Evolutionary conservation across 2,888 invertebrate species (phyloP), one percentile per base, ranked within the genome.

Genomic region (Pemphredon lugubris): DNA sequence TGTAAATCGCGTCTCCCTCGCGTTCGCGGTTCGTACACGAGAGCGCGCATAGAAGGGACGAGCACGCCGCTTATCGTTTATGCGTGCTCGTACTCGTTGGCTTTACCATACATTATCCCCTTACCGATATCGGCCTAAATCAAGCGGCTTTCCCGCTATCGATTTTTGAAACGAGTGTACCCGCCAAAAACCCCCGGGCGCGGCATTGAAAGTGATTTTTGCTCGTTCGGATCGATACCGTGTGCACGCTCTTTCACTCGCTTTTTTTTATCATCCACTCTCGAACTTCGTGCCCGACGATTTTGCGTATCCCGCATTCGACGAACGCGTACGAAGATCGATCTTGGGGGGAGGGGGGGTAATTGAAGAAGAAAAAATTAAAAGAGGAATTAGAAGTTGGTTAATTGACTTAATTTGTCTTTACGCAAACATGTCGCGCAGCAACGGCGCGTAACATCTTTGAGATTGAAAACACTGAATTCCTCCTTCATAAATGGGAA

Each of bases 91-190:
- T 79, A 75, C 72, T 74, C 81, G 81, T 79, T 75, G 72, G 65
- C 81, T 79, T 79, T 79, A 81, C 81, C 70, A 65, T 80, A 73
- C 70, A 79, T 79, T 79, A 81, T 75, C 69, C 71, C 74, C 57
- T 72, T 39, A 42, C 50, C 60, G 79, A 65, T 77, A 77, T 79
- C 77, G 57, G 66, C 75, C 75, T 78, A 75, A 77, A 77, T 78
- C 79, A 73, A 67, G 42, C 60, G 70, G 70, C 78, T 77, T 70
- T 59, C 61, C 58, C 42, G 57, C 26, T 73, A 78, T 78, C 79
- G 77, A 78, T 78, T 77, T 73, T 79, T 70, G 64, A 55, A 78
- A 64, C 66, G 63, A 63, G 55, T 13, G 39, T 34, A 37, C n/a
- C 51, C 47, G 20, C 48, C 54, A 30, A 30, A n/a, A n/a, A n/a